Evolutionary conservation across 2,797 vertebrate genomes (phyloP).

Genomic region (Pitangus sulphuratus): DNA sequence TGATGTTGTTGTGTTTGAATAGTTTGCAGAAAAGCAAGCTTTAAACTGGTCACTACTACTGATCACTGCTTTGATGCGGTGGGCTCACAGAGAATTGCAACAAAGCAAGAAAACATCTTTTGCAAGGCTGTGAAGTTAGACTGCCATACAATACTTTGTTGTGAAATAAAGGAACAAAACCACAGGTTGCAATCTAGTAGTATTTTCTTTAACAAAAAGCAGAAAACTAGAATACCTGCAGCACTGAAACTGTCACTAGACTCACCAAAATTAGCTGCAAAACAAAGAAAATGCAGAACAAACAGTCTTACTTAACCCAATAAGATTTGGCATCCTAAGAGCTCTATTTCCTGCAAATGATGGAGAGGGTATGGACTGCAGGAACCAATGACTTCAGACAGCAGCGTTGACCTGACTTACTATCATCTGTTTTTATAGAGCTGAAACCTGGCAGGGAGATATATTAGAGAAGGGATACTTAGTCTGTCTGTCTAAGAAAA

Average conservation of each 20-base stretch:
- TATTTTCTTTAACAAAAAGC: not conserved
- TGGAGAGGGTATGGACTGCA: accelerated
- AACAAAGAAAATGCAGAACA: not conserved
- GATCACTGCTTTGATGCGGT: not conserved
- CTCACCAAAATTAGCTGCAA: not conserved
- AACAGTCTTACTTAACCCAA: not conserved
- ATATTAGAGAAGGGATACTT: not conserved
- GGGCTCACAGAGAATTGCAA: not conserved
- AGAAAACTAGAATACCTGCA: not conserved
- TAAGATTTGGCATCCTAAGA: not conserved
- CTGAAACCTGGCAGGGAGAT: not conserved
- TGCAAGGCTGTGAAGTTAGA: not conserved
- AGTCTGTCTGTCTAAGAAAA: not conserved
- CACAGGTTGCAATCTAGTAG: not conserved
- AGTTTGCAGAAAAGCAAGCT: not conserved
- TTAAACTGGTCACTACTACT: not conserved
- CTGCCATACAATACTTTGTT: not conserved
- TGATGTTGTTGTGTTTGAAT: not conserved
- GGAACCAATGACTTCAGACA: not conserved
- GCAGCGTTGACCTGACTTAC: not conserved
- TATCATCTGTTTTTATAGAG: not conserved
- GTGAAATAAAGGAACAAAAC: not conserved
- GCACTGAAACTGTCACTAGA: not conserved
- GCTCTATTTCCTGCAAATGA: not conserved
- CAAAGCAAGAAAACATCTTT: not conserved